phyloP scores from a whole-genome alignment of 2,113 vertebrate genomes.

The Heptranchias perlo region DNA sequence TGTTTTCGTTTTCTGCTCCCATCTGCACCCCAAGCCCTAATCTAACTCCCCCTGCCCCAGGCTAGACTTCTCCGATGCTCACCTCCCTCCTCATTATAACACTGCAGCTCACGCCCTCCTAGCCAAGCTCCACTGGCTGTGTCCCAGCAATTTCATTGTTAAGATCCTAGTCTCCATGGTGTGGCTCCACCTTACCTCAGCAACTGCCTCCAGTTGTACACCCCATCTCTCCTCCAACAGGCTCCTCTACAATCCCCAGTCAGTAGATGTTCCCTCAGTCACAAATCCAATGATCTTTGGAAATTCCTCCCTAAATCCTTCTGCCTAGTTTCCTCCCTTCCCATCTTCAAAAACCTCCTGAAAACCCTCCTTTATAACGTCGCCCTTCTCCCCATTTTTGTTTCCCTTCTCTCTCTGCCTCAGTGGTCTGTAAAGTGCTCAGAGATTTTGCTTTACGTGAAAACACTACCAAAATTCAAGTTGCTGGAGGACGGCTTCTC shows the following conservation, averaged over 20 bases:
- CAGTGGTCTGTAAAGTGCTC: not conserved
- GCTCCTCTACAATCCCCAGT: not conserved
- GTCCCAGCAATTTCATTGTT: not conserved
- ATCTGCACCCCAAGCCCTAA: no score
- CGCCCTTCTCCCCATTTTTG: not conserved
- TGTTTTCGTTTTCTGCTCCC: no score
- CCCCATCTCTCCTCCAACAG: not conserved
- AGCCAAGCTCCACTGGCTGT: no score
- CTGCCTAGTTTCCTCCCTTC: not conserved
- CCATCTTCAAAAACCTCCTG: not conserved
- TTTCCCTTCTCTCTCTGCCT: not conserved
- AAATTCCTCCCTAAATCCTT: not conserved
- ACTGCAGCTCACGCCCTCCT: no score
- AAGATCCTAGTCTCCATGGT: not conserved
- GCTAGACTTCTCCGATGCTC: not conserved
- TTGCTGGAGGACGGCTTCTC: not conserved
- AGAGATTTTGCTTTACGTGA: not conserved
- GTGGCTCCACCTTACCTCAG: not conserved
- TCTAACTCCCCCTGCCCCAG: no score
- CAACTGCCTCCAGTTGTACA: not conserved
- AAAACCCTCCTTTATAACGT: not conserved
- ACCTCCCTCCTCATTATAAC: not conserved
- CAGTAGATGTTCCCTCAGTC: not conserved
- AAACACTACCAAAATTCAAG: not conserved
- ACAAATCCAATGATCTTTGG: not conserved